These are phyloP conservation scores for Brachionus sp. DNA, from an alignment of 1,140 invertebrate species.

Conservation along the genomic window DNA sequence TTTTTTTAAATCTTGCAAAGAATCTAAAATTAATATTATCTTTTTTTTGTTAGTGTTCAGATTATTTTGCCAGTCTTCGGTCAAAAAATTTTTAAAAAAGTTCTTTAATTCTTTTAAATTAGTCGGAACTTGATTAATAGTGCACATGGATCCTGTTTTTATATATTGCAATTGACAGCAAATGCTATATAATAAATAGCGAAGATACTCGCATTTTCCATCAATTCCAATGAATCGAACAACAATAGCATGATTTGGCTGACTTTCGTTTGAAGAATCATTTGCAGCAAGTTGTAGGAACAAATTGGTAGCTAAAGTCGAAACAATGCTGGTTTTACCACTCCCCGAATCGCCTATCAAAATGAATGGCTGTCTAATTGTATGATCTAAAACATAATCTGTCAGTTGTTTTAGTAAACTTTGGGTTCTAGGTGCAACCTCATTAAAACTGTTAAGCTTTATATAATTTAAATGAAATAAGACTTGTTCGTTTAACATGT, in stretches of 20 bases:
- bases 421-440: neutral
- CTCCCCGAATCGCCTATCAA: neutral
- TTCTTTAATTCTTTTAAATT: neutral
- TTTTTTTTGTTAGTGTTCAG: neutral
- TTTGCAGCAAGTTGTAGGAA: slow-evolving; percentile 3
- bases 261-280: neutral
- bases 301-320: slow-evolving; percentile 8
- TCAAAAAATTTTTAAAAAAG: slow-evolving; percentile 14
- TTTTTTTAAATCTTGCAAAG: neutral
- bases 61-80: neutral
- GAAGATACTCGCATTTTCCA: slow-evolving; percentile 6
- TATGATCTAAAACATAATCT: slow-evolving; percentile 39
- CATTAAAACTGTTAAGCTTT: neutral
- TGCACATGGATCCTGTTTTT: neutral
- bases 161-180: slow-evolving; percentile 43
- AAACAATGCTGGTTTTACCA: slow-evolving; percentile 2
- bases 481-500: neutral
- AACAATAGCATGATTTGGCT: neutral
- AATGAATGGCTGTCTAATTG: slow-evolving; percentile 20
- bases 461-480: slow-evolving; percentile 35
- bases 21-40: slow-evolving; percentile 41
- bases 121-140: neutral
- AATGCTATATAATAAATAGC: slow-evolving; percentile 35
- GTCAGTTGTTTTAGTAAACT: neutral
- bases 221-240: slow-evolving; percentile 43